Conservation (phyloP, 2,888 invertebrate species). For the Cyaniris semiargus region DNA sequence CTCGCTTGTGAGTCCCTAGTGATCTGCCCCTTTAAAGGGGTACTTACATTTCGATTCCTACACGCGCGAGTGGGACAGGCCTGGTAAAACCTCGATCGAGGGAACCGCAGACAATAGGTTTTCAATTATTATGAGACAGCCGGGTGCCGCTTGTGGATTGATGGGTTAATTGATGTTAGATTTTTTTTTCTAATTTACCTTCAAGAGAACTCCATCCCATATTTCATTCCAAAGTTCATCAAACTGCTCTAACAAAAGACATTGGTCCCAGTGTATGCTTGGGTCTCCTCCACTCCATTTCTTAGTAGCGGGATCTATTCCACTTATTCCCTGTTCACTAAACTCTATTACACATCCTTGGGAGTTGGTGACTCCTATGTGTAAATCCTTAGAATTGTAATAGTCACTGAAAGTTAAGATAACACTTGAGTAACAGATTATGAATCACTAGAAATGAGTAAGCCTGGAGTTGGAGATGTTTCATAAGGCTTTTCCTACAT, state of each 20-base stretch:
- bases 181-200: constrained; percentile 62
- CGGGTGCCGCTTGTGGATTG: no score
- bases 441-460: constrained; percentile 20
- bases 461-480: background rate
- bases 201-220: constrained; percentile 85
- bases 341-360: constrained; percentile 90
- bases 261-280: constrained; percentile 85
- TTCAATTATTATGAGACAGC: no score
- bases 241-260: constrained; percentile 84
- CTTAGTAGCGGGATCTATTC: constrained; percentile 79
- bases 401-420: constrained; percentile 84
- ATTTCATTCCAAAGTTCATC: constrained; percentile 87
- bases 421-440: background rate
- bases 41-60: no score
- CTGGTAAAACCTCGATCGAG: no score
- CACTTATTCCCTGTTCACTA: constrained; percentile 87
- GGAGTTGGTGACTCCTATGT: constrained; percentile 94
- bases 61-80: no score
- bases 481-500: background rate
- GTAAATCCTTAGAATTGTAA: constrained; percentile 90
- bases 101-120: no score
- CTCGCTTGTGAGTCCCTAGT: no score
- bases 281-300: constrained; percentile 80
- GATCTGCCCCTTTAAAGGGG: no score
- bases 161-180: no score